Evolutionary conservation across 1,140 invertebrate genomes (phyloP), one percentile per base, ranked within the genome.

Genomic region (Drosophila punjabiensis): DNA sequence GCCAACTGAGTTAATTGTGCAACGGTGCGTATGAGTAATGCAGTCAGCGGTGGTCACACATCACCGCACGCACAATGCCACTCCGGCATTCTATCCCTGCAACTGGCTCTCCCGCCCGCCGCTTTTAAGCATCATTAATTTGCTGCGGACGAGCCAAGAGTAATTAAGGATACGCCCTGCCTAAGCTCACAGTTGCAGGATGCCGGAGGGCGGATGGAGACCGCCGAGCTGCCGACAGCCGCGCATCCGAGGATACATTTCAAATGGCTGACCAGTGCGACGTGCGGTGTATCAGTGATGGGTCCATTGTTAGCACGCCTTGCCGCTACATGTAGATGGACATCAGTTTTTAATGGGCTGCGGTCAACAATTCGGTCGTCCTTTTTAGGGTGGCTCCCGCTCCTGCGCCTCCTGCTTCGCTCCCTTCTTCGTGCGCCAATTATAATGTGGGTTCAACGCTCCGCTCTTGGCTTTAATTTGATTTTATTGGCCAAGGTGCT

Each of bases 61-160:
- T 61, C 56, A 62, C 74, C 76, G 64, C 73, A 67, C 55, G 62
- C 37, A 58, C 52, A 58, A 37, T 55, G 32, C 47, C 39, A 45
- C 35, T 61, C 41, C 20, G 35, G 18, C 35, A 28, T 30, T 48
- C 68, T 45, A 30, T 18, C 11, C 65, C 70, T 24, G 14, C 33
- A 37, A 39, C 33, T 30, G 18, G 33, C 37, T 24, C 63, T 28
- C 55, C 55, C 60, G 52, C 55, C 55, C 60, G 52, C 61, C 55
- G 65, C 78, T 79, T 85, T 89, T 79, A 85, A 88, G 81, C 85
- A 79, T 81, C 81, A 88, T 88, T 88, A 88, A 84, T 88, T 88
- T 71, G 77, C 63, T 64, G 73, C 64, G 73, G 77, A 60, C 45
- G 80, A 75, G 82, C 62, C 85, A 73, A 47, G 81, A 84, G 85